A percentile compares a stretch with the other conserved stretches of the same genome.
Evolutionary conservation across 2,888 invertebrate genomes (phyloP).

Genomic region (Erebia epiphron): DNA sequence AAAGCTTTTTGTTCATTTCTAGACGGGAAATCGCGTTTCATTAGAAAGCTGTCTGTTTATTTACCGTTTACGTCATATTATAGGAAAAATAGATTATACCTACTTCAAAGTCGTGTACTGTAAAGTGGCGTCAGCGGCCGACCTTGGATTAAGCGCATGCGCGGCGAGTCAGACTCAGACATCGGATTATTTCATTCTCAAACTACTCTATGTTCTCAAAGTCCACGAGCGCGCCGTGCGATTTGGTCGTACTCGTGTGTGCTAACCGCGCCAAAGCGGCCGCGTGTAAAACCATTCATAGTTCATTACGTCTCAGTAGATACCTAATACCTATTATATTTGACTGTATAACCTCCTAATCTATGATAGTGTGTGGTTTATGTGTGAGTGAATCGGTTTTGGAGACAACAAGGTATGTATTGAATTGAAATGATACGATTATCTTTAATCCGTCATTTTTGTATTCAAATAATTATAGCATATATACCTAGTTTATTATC

Average conservation of each 20-base stretch:
- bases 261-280: constrained; percentile 28
- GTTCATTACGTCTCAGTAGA: background rate
- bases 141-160: constrained; percentile 69
- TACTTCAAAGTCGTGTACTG: constrained; percentile 26
- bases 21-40: too few species aligned
- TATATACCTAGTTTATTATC: background rate
- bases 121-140: constrained; percentile 53
- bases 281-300: constrained; percentile 13
- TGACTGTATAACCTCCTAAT: constrained; percentile 1
- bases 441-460: constrained; percentile 9
- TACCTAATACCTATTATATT: background rate
- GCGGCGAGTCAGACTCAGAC: constrained; percentile 49
- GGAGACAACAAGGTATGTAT: constrained; percentile 7
- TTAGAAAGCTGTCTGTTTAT: too few species aligned
- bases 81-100: background rate
- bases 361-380: background rate
- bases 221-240: constrained; percentile 63
- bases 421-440: constrained; percentile 8
- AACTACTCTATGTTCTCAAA: too few species aligned
- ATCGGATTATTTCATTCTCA: constrained; percentile 45
- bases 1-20: too few species aligned
- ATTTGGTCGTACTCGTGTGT: constrained; percentile 30
- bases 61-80: too few species aligned
- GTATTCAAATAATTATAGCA: background rate
- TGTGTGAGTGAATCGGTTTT: constrained; percentile 9